phyloP scores from a whole-genome alignment of 2,113 vertebrate species.

The Sprattus sprattus region DNA sequence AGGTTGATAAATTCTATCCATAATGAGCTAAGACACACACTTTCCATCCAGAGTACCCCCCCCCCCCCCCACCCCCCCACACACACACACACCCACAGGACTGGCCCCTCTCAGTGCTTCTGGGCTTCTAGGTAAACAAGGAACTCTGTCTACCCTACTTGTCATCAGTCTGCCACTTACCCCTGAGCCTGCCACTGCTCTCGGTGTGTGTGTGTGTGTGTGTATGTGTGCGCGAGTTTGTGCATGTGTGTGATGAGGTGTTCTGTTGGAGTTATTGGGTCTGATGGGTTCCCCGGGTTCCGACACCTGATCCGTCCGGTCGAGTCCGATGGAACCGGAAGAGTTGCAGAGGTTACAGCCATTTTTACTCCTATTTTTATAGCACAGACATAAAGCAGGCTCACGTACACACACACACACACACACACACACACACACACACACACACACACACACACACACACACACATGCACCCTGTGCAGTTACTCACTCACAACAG shows the following conservation, averaged over 20 bases:
- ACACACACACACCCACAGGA: background rate
- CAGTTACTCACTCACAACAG: constrained; percentile 33
- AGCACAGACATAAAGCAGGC: background rate
- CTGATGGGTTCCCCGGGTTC: constrained; percentile 12
- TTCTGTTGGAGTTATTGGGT: background rate
- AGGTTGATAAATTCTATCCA: background rate
- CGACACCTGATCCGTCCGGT: constrained; percentile 3
- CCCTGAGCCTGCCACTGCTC: background rate
- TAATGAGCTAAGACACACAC: background rate
- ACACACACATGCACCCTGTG: background rate
- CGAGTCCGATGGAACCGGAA: constrained; percentile 5
- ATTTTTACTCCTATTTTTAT: constrained; percentile 13
- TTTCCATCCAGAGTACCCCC: constrained; percentile 6
- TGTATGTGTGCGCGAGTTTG: background rate
- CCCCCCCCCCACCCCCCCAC: too few relatives aligned
- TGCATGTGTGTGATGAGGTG: constrained; percentile 3
- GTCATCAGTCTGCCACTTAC: background rate
- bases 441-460: background rate
- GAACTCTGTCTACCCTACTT: background rate
- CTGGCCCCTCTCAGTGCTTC: background rate
- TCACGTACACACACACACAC: background rate
- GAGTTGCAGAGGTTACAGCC: constrained; percentile 13
- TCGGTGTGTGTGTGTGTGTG: background rate
- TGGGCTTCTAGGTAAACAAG: background rate
- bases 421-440: background rate